Conservation (phyloP, 2,797 vertebrate genomes). For the Cryptoprocta ferox region DNA sequence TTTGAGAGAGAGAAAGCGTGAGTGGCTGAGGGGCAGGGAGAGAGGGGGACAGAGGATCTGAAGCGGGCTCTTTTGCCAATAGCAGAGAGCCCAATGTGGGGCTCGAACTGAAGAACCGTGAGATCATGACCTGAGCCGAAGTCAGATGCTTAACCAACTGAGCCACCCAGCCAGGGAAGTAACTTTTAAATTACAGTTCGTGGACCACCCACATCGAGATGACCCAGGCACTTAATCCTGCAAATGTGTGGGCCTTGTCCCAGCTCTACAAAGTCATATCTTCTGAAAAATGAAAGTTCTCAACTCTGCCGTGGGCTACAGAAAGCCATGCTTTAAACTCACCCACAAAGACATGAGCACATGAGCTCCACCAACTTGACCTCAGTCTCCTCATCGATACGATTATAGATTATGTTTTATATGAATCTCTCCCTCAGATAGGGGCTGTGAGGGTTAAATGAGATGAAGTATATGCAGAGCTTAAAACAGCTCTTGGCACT, state of each 20-base stretch:
- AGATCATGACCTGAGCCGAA: no score
- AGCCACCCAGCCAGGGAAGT: not conserved
- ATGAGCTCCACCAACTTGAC: not conserved
- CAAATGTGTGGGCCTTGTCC: not conserved
- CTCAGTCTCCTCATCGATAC: not conserved
- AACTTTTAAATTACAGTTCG: not conserved
- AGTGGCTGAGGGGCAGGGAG: no score
- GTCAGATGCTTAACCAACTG: no score
- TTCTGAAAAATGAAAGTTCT: not conserved
- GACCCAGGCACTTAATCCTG: not conserved
- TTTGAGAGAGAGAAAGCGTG: no score
- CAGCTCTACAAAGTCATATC: not conserved
- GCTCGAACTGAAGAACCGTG: no score
- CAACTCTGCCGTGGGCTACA: not conserved
- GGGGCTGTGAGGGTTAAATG: constrained; percentile 43
- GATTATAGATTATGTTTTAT: not conserved
- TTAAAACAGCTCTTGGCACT: constrained; percentile 37
- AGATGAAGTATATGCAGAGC: not conserved
- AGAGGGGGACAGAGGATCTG: no score
- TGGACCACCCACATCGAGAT: not conserved
- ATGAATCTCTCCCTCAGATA: not conserved
- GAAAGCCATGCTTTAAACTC: not conserved
- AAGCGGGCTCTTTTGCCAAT: no score
- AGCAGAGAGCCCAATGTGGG: no score
- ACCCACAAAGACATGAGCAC: not conserved